Percentiles rank a stretch among this genome's conserved stretches.
These are phyloP conservation scores for Philotrypesis tridentata DNA, from an alignment of 1,140 invertebrate species.

Conservation along the genomic window DNA sequence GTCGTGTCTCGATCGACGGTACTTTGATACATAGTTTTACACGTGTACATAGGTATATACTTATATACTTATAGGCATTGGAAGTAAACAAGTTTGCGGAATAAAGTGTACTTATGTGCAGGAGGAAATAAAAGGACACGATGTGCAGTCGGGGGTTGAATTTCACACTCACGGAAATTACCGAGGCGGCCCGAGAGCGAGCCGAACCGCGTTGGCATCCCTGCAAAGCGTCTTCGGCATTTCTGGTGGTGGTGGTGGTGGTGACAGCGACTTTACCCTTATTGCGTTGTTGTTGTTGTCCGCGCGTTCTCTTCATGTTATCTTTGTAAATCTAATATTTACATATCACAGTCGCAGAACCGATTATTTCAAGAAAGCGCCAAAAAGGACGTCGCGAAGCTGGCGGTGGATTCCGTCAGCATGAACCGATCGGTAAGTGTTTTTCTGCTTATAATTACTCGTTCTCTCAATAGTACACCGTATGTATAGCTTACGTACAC, in stretches of 20 bases:
- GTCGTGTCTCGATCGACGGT: too few species aligned
- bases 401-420: slow-evolving; percentile 19
- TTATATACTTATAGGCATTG: too few species aligned
- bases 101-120: too few species aligned
- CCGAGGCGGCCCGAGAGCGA: not conserved
- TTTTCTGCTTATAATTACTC: not conserved
- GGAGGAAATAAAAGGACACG: not conserved
- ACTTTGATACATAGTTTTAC: too few species aligned
- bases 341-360: not conserved
- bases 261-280: slow-evolving; percentile 26
- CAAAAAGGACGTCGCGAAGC: not conserved
- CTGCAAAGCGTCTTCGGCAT: slow-evolving; percentile 13
- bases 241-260: slow-evolving; percentile 7
- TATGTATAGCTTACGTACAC: too few species aligned
- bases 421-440: slow-evolving; percentile 60
- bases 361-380: not conserved
- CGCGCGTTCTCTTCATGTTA: slow-evolving; percentile 27
- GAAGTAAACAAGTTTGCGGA: not conserved
- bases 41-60: too few species aligned
- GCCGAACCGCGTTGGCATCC: slow-evolving; percentile 38
- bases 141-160: slow-evolving; percentile 21
- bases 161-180: slow-evolving; percentile 28
- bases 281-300: slow-evolving; percentile 43
- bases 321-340: slow-evolving; percentile 31
- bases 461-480: not conserved